A percentile compares a stretch with the other conserved stretches of the same genome.
phyloP scores from a whole-genome alignment of 64 coral and sea anemone genomes.

The Montipora cactus region DNA sequence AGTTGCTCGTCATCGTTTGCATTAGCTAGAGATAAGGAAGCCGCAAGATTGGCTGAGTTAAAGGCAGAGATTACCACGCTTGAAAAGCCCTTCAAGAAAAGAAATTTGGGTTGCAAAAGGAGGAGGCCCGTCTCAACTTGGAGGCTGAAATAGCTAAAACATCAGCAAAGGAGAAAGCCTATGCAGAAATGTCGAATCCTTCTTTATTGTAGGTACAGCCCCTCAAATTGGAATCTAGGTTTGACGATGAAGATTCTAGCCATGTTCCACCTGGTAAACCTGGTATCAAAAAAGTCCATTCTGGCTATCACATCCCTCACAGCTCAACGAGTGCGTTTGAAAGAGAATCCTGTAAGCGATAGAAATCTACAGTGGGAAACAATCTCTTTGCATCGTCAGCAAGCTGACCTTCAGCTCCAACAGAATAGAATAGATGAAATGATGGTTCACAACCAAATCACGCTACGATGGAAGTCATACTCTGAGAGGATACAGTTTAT shows the following conservation, averaged over 20 bases:
- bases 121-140: background rate
- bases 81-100: background rate
- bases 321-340: background rate
- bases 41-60: background rate
- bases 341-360: background rate
- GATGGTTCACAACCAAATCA: background rate
- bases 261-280: background rate
- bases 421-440: background rate
- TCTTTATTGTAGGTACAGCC: background rate
- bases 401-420: background rate
- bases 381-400: background rate
- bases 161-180: background rate
- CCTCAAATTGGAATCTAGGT: background rate
- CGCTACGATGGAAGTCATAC: background rate
- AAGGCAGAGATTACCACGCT: slow-evolving; percentile 1
- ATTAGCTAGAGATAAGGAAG: slow-evolving; percentile 9
- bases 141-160: background rate
- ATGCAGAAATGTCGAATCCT: background rate
- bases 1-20: background rate
- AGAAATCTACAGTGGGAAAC: background rate
- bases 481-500: slow-evolving; percentile 9
- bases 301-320: background rate
- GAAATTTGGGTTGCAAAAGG: background rate
- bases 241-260: background rate
- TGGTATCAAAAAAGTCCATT: no score